Evolutionary conservation across 2,888 invertebrate genomes (phyloP).

Genomic region (Apodemia duryi): DNA sequence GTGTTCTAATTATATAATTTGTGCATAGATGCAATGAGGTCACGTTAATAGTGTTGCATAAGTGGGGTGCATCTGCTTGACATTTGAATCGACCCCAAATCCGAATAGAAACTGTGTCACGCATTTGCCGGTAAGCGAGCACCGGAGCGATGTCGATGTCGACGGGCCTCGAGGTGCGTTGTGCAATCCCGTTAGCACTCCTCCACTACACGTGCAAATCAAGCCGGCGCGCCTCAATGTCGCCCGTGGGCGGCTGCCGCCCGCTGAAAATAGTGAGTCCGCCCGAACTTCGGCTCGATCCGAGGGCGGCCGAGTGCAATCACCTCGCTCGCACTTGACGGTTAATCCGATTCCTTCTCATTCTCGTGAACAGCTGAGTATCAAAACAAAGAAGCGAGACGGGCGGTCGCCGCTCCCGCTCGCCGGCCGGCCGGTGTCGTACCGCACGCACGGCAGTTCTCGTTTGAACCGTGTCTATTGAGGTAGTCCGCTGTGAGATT

Average conservation of each 20-base stretch:
- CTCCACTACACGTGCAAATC: slow-evolving; percentile 61
- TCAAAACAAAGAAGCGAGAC: slow-evolving; percentile 79
- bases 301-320: slow-evolving; percentile 33
- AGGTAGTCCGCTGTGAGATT: slow-evolving; percentile 67
- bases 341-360: slow-evolving; percentile 48
- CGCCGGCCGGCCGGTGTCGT: slow-evolving; percentile 77
- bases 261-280: slow-evolving; percentile 57
- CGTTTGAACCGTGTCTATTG: slow-evolving; percentile 65
- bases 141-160: slow-evolving; percentile 41
- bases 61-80: slow-evolving; percentile 76
- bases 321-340: slow-evolving; percentile 45
- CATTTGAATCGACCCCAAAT: slow-evolving; percentile 79
- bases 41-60: slow-evolving; percentile 68
- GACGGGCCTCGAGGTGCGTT: slow-evolving; percentile 55
- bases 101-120: slow-evolving; percentile 79
- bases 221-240: slow-evolving; percentile 70
- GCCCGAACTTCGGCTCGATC: slow-evolving; percentile 43
- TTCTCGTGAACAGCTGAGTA: slow-evolving; percentile 75
- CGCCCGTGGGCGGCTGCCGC: slow-evolving; percentile 64
- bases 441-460: slow-evolving; percentile 70
- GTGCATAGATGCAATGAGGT: slow-evolving; percentile 47
- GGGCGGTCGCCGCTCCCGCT: slow-evolving; percentile 72
- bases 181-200: slow-evolving; percentile 74
- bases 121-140: slow-evolving; percentile 61
- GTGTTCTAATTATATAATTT: slow-evolving; percentile 41